Percentiles rank a stretch among this genome's conserved stretches.
Conservation (phyloP, 2,888 invertebrate genomes). For the Colletes collaris region DNA sequence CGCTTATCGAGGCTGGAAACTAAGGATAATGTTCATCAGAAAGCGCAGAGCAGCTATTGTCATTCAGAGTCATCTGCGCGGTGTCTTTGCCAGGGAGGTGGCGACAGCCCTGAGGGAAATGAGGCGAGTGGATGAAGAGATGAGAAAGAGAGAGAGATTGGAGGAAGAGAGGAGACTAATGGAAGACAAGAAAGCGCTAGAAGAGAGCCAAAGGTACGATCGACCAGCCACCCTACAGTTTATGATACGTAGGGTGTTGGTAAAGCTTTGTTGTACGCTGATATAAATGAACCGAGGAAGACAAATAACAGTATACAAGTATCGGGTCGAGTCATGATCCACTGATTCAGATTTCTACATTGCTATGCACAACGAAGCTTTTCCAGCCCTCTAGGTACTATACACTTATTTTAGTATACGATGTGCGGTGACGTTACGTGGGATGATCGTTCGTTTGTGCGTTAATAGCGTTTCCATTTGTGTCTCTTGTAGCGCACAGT, state of each 20-base stretch:
- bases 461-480: conserved; percentile 65
- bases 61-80: conserved; percentile 93
- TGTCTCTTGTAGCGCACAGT: conserved; percentile 84
- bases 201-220: conserved; percentile 87
- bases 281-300: too few species aligned
- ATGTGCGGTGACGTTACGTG: conserved; percentile 15
- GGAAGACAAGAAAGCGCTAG: conserved; percentile 85
- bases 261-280: neutral
- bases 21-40: conserved; percentile 91
- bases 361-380: neutral
- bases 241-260: conserved; percentile 12
- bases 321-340: too few species aligned
- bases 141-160: conserved; percentile 90
- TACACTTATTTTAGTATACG: conserved; percentile 4
- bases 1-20: conserved; percentile 93
- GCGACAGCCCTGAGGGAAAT: conserved; percentile 94
- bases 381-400: neutral
- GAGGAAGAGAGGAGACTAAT: conserved; percentile 88
- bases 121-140: conserved; percentile 93
- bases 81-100: conserved; percentile 95
- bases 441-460: conserved; percentile 47
- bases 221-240: neutral
- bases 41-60: conserved; percentile 93
- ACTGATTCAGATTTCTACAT: too few species aligned
- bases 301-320: too few species aligned